These are phyloP conservation scores for Synodontis membranacea DNA, from an alignment of 2,113 vertebrate genomes.

Conservation along the genomic window DNA sequence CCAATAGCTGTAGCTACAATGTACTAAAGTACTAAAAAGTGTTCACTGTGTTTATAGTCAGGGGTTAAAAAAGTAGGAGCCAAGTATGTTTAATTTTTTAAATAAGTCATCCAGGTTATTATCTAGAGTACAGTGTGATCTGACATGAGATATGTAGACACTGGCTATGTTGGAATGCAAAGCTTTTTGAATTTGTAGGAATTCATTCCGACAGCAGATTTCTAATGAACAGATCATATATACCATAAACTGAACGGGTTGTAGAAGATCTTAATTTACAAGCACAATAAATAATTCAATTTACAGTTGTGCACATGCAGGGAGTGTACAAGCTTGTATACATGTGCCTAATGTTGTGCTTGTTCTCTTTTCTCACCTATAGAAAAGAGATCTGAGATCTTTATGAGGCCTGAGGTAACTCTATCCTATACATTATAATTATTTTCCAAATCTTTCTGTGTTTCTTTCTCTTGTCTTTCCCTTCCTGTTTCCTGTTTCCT, in stretches of 20 bases:
- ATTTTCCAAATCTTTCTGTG: not conserved
- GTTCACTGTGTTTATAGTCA: not conserved
- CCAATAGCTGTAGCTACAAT: not conserved
- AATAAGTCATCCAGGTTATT: not conserved
- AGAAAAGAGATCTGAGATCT: not conserved
- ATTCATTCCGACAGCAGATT: not conserved
- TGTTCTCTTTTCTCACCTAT: not conserved
- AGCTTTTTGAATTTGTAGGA: not conserved
- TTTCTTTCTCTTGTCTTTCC: not conserved
- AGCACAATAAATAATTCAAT: not conserved
- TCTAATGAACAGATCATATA: not conserved
- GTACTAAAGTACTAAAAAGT: not conserved
- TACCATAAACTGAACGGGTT: not conserved
- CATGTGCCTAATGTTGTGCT: not conserved
- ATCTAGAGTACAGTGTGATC: not conserved
- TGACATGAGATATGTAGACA: not conserved
- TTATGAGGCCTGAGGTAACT: slow-evolving; percentile 11
- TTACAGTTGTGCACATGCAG: not conserved
- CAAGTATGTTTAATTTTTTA: not conserved
- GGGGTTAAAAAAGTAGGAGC: not conserved
- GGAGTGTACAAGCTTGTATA: no score
- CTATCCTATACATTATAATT: not conserved
- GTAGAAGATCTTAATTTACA: not conserved
- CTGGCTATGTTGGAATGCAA: not conserved
- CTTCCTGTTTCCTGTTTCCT: slow-evolving; percentile 24